These are phyloP conservation scores for Carassius gibelio DNA, from an alignment of 2,113 vertebrate genomes.

Conservation along the genomic window DNA sequence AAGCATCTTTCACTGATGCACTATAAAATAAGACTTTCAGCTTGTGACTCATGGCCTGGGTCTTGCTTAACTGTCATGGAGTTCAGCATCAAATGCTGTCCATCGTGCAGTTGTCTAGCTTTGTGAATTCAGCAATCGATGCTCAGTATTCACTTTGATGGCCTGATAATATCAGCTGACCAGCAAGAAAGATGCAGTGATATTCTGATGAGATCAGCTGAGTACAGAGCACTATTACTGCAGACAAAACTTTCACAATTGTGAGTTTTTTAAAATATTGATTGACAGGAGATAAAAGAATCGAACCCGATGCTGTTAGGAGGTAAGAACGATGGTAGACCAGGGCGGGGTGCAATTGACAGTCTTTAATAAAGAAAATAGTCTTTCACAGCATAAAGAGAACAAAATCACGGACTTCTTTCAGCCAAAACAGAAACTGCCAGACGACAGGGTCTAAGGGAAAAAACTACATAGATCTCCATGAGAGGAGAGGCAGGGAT, in stretches of 20 bases:
- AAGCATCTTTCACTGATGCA: neutral
- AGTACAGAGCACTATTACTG: neutral
- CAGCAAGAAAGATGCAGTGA: neutral
- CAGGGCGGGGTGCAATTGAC: too few relatives aligned
- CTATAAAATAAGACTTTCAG: neutral
- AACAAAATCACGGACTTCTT: too few relatives aligned
- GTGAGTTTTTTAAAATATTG: neutral
- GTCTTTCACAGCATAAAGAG: too few relatives aligned
- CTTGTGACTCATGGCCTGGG: neutral
- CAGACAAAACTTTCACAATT: neutral
- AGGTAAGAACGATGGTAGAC: too few relatives aligned
- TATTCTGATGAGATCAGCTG: neutral
- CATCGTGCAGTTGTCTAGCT: neutral
- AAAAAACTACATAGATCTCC: too few relatives aligned
- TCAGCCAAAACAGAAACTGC: too few relatives aligned
- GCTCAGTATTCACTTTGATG: neutral
- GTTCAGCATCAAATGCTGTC: neutral
- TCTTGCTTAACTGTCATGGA: too few relatives aligned
- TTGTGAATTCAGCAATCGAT: slow-evolving; percentile 5
- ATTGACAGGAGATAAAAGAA: neutral
- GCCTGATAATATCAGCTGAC: neutral
- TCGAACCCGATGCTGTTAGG: too few relatives aligned
- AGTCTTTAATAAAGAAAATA: too few relatives aligned
- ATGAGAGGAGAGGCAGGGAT: too few relatives aligned
- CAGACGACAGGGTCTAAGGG: too few relatives aligned